Conservation (phyloP, 2,888 invertebrate genomes). For the Xanthia togata region DNA sequence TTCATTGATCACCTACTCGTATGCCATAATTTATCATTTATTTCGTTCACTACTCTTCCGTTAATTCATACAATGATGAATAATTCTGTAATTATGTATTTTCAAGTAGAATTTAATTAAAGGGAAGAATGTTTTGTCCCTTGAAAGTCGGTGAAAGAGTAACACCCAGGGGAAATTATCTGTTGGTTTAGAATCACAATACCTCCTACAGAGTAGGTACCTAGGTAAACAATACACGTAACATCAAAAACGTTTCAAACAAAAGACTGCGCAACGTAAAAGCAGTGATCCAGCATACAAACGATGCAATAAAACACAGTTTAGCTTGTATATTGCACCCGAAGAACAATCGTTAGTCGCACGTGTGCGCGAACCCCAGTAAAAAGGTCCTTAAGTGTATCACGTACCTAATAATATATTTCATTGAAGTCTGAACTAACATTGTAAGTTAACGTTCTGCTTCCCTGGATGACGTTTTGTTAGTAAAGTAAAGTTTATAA, state of each 20-base stretch:
- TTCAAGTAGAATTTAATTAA: slow-evolving; percentile 19
- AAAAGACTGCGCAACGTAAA: slow-evolving; percentile 33
- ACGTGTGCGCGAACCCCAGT: slow-evolving; percentile 64
- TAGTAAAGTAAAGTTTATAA: not conserved
- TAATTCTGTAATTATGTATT: slow-evolving; percentile 23
- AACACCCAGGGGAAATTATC: slow-evolving; percentile 46
- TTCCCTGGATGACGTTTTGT: slow-evolving; percentile 2
- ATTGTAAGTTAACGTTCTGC: slow-evolving; percentile 6
- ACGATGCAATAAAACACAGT: slow-evolving; percentile 71
- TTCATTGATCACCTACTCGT: slow-evolving; percentile 27
- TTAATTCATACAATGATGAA: slow-evolving; percentile 37
- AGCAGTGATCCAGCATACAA: slow-evolving; percentile 60
- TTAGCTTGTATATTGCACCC: slow-evolving; percentile 67
- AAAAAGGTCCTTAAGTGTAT: slow-evolving; percentile 58
- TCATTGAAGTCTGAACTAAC: slow-evolving; percentile 52
- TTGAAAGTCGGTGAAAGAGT: slow-evolving; percentile 24
- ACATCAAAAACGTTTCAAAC: slow-evolving; percentile 29
- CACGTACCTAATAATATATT: slow-evolving; percentile 57
- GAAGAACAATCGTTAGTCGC: slow-evolving; percentile 67
- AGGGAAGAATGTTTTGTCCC: slow-evolving; percentile 4
- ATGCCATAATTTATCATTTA: slow-evolving; percentile 28
- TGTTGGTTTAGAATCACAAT: not conserved
- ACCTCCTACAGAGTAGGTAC: not conserved
- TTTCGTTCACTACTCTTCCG: slow-evolving; percentile 18
- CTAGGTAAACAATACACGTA: not conserved